Percentiles rank a stretch among this genome's conserved stretches.
Evolutionary conservation across 2,113 vertebrate species (phyloP).

Genomic region (Gobio gobio): DNA sequence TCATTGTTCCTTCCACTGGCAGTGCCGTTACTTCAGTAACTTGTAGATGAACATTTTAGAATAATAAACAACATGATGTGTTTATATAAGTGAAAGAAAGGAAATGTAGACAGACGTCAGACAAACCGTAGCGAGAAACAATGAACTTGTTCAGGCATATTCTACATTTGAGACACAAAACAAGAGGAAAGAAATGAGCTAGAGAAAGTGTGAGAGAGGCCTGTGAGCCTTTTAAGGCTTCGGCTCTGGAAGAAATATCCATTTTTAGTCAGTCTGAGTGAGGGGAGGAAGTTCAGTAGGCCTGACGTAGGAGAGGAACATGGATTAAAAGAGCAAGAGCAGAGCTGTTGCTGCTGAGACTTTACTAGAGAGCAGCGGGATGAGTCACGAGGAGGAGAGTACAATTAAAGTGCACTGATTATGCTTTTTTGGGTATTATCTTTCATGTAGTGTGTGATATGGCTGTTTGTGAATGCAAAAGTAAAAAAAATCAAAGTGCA

Average conservation of each 20-base stretch:
- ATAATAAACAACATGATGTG: not conserved
- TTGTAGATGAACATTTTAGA: not conserved
- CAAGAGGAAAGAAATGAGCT: conserved; percentile 23
- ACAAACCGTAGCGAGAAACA: conserved; percentile 4
- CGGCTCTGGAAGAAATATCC: conserved; percentile 54
- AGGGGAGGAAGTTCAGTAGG: conserved; percentile 15
- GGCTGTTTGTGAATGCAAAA: too few species aligned
- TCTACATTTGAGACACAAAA: conserved; percentile 54
- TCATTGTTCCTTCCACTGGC: not conserved
- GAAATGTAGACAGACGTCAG: conserved; percentile 15
- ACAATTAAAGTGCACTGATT: not conserved
- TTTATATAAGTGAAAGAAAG: conserved; percentile 7
- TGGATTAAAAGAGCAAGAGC: conserved; percentile 18
- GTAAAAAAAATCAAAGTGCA: too few species aligned
- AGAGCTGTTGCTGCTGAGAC: not conserved
- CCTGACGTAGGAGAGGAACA: conserved; percentile 51
- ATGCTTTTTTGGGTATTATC: too few species aligned
- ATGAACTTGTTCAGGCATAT: conserved; percentile 41
- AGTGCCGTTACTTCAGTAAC: not conserved
- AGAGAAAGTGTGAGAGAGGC: conserved; percentile 28
- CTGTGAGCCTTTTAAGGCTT: conserved; percentile 69
- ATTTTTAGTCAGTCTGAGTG: conserved; percentile 65
- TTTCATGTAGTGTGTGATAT: too few species aligned
- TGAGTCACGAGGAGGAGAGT: not conserved
- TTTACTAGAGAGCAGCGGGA: not conserved